phyloP scores from a whole-genome alignment of 1,140 invertebrate genomes.

The Penaeus japonicus region DNA sequence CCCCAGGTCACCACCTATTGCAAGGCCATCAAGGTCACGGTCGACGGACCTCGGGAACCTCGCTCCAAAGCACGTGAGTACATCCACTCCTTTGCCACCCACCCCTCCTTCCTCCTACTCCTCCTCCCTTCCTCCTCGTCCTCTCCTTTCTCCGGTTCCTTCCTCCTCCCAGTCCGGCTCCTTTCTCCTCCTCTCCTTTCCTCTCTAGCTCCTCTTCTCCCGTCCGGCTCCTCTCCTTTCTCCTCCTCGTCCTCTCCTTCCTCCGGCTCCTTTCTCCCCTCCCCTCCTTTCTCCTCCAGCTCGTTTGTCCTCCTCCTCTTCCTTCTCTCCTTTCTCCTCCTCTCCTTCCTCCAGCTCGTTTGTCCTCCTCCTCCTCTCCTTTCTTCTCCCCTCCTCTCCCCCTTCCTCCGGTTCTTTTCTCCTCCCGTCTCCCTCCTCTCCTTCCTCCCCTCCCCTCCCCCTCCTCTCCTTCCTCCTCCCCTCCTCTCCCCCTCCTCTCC shows the following conservation, averaged over 20 bases:
- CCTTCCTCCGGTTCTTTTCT: background rate
- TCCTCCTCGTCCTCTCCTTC: background rate
- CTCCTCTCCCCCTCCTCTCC: background rate
- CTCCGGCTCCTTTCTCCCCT: background rate
- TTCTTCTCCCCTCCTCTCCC: background rate
- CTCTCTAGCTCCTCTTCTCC: background rate
- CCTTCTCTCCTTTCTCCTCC: too few relatives aligned
- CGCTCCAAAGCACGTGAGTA: conserved; percentile 96
- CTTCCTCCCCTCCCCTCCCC: background rate
- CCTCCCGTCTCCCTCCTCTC: too few relatives aligned
- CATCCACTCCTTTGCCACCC: background rate
- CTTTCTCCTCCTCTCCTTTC: background rate
- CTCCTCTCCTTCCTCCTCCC: background rate
- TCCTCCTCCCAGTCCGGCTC: background rate
- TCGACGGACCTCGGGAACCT: conserved; percentile 96
- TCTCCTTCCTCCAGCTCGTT: too few relatives aligned
- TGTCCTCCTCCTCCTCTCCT: background rate
- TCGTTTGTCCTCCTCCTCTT: too few relatives aligned
- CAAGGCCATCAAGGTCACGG: conserved; percentile 90
- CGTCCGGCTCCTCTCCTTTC: background rate
- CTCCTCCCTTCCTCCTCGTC: too few relatives aligned
- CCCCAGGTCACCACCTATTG: conserved; percentile 96
- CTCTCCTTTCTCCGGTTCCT: background rate
- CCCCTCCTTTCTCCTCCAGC: too few relatives aligned
- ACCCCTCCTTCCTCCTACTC: background rate